phyloP scores from a whole-genome alignment of 1,140 invertebrate species.

The Gonioctena quinquepunctata region DNA sequence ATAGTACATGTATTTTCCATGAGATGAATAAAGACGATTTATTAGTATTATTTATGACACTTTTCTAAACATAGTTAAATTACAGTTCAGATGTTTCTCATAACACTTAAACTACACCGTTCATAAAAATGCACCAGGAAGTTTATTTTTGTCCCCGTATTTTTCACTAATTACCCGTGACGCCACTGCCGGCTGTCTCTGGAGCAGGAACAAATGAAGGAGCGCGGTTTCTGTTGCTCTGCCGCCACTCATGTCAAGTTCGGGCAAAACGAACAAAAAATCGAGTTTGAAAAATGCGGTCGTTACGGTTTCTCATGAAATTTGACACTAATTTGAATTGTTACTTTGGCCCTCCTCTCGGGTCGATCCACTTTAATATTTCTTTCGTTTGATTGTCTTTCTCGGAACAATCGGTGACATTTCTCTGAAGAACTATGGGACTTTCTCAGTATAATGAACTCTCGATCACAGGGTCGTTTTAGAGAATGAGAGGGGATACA shows the following conservation, averaged over 20 bases:
- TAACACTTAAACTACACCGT: not conserved
- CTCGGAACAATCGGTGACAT: not conserved
- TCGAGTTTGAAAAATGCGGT: not conserved
- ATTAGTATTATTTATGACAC: too few relatives aligned
- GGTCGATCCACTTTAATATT: not conserved
- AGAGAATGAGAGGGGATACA: too few relatives aligned
- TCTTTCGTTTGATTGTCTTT: too few relatives aligned
- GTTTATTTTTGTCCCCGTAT: conserved; percentile 2
- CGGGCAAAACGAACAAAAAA: not conserved
- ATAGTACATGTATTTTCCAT: too few relatives aligned
- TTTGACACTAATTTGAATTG: not conserved
- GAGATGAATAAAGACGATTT: too few relatives aligned
- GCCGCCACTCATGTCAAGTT: not conserved
- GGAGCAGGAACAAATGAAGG: not conserved
- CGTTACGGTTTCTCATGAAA: not conserved
- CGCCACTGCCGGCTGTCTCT: not conserved
- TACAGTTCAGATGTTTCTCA: not conserved
- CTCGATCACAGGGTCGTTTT: not conserved
- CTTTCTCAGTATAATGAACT: not conserved
- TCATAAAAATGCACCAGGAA: conserved; percentile 5
- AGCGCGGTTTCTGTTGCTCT: not conserved
- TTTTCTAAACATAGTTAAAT: too few relatives aligned
- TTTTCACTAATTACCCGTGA: conserved; percentile 1
- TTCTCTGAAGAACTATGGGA: not conserved
- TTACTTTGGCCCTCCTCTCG: not conserved